Evolutionary conservation across 2,113 vertebrate genomes (phyloP).

Genomic region (Brienomyrus longianalis): DNA sequence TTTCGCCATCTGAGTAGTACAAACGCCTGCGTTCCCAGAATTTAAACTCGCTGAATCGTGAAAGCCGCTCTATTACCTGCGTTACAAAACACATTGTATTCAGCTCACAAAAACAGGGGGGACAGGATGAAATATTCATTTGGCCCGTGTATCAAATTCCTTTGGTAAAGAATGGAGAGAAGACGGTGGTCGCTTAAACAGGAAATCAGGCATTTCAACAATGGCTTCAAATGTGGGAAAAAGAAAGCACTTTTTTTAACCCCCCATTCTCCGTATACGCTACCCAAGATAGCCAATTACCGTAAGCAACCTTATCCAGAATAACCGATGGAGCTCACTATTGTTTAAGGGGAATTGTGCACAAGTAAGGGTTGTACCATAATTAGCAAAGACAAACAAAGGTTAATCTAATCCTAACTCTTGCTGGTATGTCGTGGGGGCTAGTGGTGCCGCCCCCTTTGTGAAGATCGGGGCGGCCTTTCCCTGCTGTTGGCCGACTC

Average conservation of each 20-base stretch:
- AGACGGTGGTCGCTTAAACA: neutral
- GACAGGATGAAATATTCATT: slow-evolving; percentile 7
- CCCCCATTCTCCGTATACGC: neutral
- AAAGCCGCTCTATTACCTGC: neutral
- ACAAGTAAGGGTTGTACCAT: neutral
- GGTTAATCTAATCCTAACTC: neutral
- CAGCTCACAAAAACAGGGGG: neutral
- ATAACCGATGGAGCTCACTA: neutral
- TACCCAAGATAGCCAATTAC: neutral
- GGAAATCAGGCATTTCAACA: slow-evolving; percentile 2
- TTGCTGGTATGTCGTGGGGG: neutral
- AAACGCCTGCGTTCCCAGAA: neutral
- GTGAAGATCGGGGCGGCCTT: neutral
- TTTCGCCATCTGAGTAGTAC: neutral
- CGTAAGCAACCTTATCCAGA: neutral
- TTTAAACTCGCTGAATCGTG: neutral
- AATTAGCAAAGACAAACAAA: neutral
- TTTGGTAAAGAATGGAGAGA: neutral
- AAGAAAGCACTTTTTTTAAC: neutral
- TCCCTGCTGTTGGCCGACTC: neutral
- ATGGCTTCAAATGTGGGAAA: slow-evolving; percentile 2
- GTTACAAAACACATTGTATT: neutral
- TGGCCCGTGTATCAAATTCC: slow-evolving; percentile 4
- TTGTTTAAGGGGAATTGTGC: neutral
- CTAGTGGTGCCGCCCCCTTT: neutral